phyloP scores from a whole-genome alignment of 2,888 invertebrate species.

The Eristalis arbustorum region DNA sequence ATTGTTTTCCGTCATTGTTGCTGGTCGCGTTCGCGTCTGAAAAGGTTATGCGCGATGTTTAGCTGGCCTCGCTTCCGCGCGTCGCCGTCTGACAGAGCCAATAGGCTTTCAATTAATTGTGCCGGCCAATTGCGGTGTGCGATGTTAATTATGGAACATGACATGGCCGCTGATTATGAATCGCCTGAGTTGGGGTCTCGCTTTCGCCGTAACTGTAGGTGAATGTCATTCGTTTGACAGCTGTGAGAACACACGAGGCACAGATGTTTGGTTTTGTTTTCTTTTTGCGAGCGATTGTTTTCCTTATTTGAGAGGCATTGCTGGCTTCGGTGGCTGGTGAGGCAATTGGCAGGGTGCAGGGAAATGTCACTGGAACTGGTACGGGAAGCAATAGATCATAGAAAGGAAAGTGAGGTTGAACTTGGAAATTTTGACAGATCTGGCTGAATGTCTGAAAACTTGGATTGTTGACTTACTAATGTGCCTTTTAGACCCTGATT shows the following conservation, averaged over 20 bases:
- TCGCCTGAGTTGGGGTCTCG: constrained; percentile 11
- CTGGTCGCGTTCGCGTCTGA: neutral
- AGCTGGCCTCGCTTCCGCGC: neutral
- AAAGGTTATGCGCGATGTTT: constrained; percentile 49
- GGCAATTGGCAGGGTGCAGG: neutral
- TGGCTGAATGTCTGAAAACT: no score
- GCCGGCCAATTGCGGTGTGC: constrained; percentile 36
- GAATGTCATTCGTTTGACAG: neutral
- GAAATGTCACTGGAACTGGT: neutral
- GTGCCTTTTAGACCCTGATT: no score
- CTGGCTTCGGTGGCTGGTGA: neutral
- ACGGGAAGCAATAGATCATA: neutral
- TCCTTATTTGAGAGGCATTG: neutral
- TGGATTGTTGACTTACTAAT: no score
- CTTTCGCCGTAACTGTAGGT: neutral
- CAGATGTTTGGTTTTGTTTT: neutral
- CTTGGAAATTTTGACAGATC: no score
- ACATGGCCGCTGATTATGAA: constrained; percentile 7
- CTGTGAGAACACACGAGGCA: neutral
- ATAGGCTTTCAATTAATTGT: constrained; percentile 34
- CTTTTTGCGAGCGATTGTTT: neutral
- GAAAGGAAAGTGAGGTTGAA: no score
- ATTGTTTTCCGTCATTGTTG: constrained; percentile 32
- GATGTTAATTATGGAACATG: constrained; percentile 52
- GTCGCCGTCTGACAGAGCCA: constrained; percentile 4